Base-by-base conservation (phyloP, 2,113 vertebrate genomes). In the Rynchops niger region DNA sequence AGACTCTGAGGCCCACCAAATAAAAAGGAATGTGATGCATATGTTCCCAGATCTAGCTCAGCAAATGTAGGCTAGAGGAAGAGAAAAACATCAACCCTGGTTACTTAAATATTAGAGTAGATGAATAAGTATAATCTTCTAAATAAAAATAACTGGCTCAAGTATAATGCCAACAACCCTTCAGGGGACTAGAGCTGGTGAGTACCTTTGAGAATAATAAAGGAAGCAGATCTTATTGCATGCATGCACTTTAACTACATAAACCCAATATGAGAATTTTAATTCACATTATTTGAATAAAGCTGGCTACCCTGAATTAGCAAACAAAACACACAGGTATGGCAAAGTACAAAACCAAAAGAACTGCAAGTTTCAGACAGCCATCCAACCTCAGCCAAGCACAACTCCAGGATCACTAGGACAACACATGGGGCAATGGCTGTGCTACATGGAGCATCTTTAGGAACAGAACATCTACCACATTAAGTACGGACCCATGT, bases 1-100 rank as follows among this genome's bases (percentile, higher is more conserved):
- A 95, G 94, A 96, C 72, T 95, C 63, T 84, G 88, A 95, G 90
- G 92, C 80, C 86, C 92, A 95, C 30, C 86, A 97, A 93, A 92
- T 71, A 55, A 73, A 92, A 95, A 92, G 40, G 56, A 95, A 95
- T 95, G 91, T 36, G 67, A 82, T 71, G 30, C 94, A 93, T 92
- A 92, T 95, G 88, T 95, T 97, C 80, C 72, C 61, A 97, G 65
- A 67, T 83, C 85, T 81, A 92, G 90, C 80, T 86, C 19, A 38
- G 82, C 65, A 93, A 95, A 95, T 56, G 59, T 45, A 91, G 70
- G 74, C 52, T 81, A 74, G 17, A 86, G 67, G 63, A 94, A 69
- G 50, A 88, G 53, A 86, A 92, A 97, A 92, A 32, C 26, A 84
- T 42, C 61, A 82, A 76, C 62, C 21, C 22, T 76, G 17, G n/a